Percentiles rank a stretch among this genome's conserved stretches.
Evolutionary conservation across 2,113 vertebrate species (phyloP).

Genomic region (Melanostigma gelatinosum): DNA sequence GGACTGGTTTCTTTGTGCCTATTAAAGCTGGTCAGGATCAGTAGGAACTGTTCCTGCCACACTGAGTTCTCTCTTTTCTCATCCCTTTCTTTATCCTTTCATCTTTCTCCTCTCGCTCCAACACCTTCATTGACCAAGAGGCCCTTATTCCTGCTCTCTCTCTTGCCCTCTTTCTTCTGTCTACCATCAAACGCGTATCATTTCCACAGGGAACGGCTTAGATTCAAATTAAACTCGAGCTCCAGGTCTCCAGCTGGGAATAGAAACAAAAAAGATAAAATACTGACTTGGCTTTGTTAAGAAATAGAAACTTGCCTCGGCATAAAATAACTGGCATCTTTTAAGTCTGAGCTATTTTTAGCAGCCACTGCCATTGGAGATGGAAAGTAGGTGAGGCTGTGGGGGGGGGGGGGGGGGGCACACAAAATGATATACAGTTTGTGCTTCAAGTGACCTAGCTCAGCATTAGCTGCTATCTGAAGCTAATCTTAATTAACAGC

Average conservation of each 20-base stretch:
- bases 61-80: constrained; percentile 38
- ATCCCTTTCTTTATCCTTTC: constrained; percentile 50
- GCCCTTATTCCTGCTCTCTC: constrained; percentile 30
- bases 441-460: constrained; percentile 49
- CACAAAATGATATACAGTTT: constrained; percentile 47
- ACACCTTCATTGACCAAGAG: constrained; percentile 38
- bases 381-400: constrained; percentile 74
- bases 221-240: constrained; percentile 78
- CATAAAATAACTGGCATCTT: constrained; percentile 74
- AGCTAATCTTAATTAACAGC: constrained; percentile 72
- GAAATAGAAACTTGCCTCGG: constrained; percentile 69
- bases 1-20: constrained; percentile 47
- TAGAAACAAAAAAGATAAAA: constrained; percentile 54
- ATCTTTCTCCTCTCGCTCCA: constrained; percentile 45
- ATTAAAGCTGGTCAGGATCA: constrained; percentile 61
- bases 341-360: constrained; percentile 79
- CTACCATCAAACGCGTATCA: constrained; percentile 72
- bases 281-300: constrained; percentile 72
- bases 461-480: constrained; percentile 63
- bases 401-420: constrained; percentile 1
- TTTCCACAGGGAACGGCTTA: constrained; percentile 62
- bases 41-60: constrained; percentile 44
- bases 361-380: constrained; percentile 59
- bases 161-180: constrained; percentile 49
- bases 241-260: constrained; percentile 72